Percentiles rank a stretch among this genome's conserved stretches.
These are phyloP conservation scores for Ameiurus melas DNA, from an alignment of 2,113 vertebrate genomes.

Conservation along the genomic window DNA sequence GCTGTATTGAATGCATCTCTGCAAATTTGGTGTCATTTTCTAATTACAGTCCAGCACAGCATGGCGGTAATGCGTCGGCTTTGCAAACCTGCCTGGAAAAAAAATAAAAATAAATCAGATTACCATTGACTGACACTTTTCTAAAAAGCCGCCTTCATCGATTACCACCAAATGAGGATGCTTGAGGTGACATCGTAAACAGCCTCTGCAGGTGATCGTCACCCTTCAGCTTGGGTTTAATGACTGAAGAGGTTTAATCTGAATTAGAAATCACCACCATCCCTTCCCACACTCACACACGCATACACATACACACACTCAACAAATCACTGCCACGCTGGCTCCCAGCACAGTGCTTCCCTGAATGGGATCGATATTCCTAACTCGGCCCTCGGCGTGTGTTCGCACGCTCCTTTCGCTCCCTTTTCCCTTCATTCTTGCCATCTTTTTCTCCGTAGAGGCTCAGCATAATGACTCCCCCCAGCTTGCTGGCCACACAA, in stretches of 20 bases:
- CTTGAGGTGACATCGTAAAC: conserved; percentile 19
- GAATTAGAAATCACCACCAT: conserved; percentile 26
- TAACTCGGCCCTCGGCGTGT: conserved; percentile 66
- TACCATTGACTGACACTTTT: conserved; percentile 54
- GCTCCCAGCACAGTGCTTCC: conserved; percentile 30
- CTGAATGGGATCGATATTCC: conserved; percentile 66
- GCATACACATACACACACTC: conserved; percentile 47
- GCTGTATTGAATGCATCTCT: conserved; percentile 7
- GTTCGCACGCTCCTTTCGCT: conserved; percentile 61
- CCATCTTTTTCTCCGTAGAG: conserved; percentile 49
- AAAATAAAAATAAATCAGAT: conserved; percentile 47
- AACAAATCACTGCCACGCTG: conserved; percentile 42
- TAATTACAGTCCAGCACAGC: conserved; percentile 31
- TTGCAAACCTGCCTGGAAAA: conserved; percentile 28
- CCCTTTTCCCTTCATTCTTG: conserved; percentile 7
- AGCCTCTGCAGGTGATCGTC: conserved; percentile 48
- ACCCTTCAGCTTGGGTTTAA: conserved; percentile 27
- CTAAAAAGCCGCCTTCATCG: conserved; percentile 42
- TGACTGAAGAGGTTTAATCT: conserved; percentile 26
- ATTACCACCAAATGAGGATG: conserved; percentile 39
- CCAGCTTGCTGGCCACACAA: conserved; percentile 70
- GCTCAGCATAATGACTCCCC: conserved; percentile 71
- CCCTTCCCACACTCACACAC: conserved; percentile 18
- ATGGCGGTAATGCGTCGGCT: conserved; percentile 40
- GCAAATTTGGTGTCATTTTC: conserved; percentile 38